Evolutionary conservation across 2,113 vertebrate species (phyloP).

Genomic region (Cranoglanis bouderius): DNA sequence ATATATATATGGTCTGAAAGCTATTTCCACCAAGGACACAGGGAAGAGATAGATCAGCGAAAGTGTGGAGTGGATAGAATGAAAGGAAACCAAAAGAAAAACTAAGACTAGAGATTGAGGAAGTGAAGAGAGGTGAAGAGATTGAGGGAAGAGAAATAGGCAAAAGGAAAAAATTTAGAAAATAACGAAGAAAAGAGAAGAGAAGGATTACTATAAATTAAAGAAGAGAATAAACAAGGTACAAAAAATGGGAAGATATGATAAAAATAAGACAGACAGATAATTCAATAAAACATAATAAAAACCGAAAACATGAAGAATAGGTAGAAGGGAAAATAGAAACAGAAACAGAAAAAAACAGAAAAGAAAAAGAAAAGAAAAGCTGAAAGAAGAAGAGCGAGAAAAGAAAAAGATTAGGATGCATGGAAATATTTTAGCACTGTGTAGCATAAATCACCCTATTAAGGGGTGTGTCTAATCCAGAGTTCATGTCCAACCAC

Average conservation of each 20-base stretch:
- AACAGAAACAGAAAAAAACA: neutral
- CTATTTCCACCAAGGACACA: neutral
- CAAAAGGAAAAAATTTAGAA: neutral
- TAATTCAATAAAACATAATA: neutral
- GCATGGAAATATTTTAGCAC: constrained; percentile 35
- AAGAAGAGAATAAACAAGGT: neutral
- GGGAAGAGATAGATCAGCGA: neutral
- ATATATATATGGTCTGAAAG: too few species aligned
- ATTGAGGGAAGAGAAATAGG: neutral
- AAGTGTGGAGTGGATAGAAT: neutral
- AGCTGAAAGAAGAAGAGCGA: neutral
- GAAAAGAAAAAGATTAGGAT: neutral
- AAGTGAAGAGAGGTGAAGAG: neutral
- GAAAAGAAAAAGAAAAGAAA: neutral
- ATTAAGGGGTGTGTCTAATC: neutral
- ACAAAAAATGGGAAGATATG: neutral
- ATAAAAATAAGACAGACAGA: neutral
- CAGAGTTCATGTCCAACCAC: constrained; percentile 19
- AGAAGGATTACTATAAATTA: neutral
- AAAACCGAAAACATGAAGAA: neutral
- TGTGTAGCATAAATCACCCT: neutral
- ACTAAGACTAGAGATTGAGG: neutral
- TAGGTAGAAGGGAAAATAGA: neutral
- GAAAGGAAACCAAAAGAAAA: neutral
- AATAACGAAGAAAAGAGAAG: neutral